phyloP scores from a whole-genome alignment of 2,113 vertebrate species.

The Myotis yumanensis region DNA sequence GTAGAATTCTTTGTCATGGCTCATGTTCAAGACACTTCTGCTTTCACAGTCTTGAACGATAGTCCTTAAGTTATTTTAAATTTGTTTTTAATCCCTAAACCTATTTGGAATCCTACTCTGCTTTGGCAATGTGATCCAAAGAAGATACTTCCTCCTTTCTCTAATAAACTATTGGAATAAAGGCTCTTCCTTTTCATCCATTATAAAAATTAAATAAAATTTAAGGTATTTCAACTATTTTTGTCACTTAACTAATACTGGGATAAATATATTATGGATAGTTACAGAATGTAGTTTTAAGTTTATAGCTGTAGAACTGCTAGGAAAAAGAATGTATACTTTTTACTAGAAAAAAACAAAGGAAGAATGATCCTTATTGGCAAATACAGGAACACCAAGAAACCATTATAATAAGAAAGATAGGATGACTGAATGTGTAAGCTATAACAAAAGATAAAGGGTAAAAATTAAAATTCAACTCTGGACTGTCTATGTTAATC shows the following conservation, averaged over 20 bases:
- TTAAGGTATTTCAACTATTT: neutral
- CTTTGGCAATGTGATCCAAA: neutral
- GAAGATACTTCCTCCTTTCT: neutral
- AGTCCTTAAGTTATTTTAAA: neutral
- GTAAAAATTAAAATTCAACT: neutral
- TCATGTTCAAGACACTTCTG: neutral
- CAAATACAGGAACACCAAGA: neutral
- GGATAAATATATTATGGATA: neutral
- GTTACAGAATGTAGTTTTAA: neutral
- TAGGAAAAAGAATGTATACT: neutral
- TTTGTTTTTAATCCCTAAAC: neutral
- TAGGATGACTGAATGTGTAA: neutral
- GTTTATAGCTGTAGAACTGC: neutral
- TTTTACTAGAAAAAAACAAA: neutral
- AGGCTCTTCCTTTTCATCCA: neutral
- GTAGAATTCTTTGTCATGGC: constrained; percentile 3
- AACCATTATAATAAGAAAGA: neutral
- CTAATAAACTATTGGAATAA: neutral
- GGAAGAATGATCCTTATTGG: neutral
- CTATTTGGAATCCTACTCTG: neutral
- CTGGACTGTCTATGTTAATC: neutral
- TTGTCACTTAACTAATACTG: constrained; percentile 18
- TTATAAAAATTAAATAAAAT: constrained; percentile 7
- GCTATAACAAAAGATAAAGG: neutral
- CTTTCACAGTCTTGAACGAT: constrained; percentile 1